Conservation (phyloP, 2,888 invertebrate species). For the Parochlus steinenii region DNA sequence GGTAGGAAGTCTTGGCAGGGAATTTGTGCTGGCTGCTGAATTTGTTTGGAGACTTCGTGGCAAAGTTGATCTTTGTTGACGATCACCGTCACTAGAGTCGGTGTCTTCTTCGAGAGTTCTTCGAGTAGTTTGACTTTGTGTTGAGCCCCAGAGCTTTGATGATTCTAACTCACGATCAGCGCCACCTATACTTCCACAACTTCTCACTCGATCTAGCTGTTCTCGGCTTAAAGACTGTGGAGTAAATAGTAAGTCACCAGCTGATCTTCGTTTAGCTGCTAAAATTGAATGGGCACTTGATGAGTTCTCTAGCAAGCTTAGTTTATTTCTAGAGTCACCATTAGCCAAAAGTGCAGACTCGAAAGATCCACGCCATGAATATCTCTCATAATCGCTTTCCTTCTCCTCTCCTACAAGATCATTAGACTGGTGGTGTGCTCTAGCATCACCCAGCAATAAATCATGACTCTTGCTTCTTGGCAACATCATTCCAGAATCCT, state of each 20-base stretch:
- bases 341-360: slow-evolving; percentile 73
- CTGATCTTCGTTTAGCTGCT: slow-evolving; percentile 64
- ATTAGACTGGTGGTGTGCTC: slow-evolving; percentile 23
- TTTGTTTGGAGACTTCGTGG: slow-evolving; percentile 43
- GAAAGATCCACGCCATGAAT: slow-evolving; percentile 85
- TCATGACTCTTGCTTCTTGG: slow-evolving; percentile 73
- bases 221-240: slow-evolving; percentile 63
- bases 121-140: slow-evolving; percentile 21
- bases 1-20: slow-evolving; percentile 56
- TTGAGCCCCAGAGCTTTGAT: slow-evolving; percentile 26
- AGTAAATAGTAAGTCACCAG: slow-evolving; percentile 65
- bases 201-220: slow-evolving; percentile 52
- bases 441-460: slow-evolving; percentile 45
- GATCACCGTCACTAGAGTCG: slow-evolving; percentile 35
- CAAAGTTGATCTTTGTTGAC: slow-evolving; percentile 38
- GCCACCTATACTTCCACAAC: slow-evolving; percentile 73
- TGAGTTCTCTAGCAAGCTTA: slow-evolving; percentile 46
- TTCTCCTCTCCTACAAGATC: slow-evolving; percentile 40
- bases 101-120: slow-evolving; percentile 18
- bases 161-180: slow-evolving; percentile 26
- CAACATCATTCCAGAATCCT: slow-evolving; percentile 36
- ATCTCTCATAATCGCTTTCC: slow-evolving; percentile 76
- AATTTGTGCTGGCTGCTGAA: slow-evolving; percentile 47
- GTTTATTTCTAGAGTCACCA: slow-evolving; percentile 67
- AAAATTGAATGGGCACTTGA: slow-evolving; percentile 46